Evolutionary conservation across 2,797 vertebrate species (phyloP), one percentile per base, ranked within the genome.

Genomic region (Crenuchus spilurus): DNA sequence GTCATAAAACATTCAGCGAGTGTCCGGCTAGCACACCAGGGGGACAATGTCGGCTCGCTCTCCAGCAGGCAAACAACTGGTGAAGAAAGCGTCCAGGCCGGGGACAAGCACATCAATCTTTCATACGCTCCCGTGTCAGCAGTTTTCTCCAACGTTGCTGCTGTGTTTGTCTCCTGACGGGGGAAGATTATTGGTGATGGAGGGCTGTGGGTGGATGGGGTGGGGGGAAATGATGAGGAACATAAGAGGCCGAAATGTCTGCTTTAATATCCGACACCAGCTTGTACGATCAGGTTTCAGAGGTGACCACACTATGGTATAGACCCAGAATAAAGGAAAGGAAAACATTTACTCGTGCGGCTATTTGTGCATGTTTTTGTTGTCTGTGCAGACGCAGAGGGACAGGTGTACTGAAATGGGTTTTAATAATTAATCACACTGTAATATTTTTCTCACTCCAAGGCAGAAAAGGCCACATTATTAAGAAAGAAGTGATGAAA

Each of bases 1-100:
- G 66, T 80, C 73, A 83, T 80, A 80, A 79, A 81, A 83, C 74
- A 83, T 79, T 79, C 79, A 81, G 70, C 10, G 46, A 33, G 14
- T 60, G 74, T 26, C n/a, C 10, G 44, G 46, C 18, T 35, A 76
- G 48, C 72, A 51, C 70, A 48, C 49, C 28, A 6, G n/a, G 65
- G 75, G 78, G 67, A 83, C 28, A 48, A 49, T 73, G 75, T 79
- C 75, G 73, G 69, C 44, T 64, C 73, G 39, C 62, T 72, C 63
- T 67, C 52, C 35, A 44, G 55, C 33, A 22, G 22, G 57, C 55
- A 78, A 66, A 77, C 75, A 75, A 41, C 58, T 62, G 4, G 18
- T 60, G 70, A 77, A 77, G 42, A 61, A 51, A 49, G 69, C 64
- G 55, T 54, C 30, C 20, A 33, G 49, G 51, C 60, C 31, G 1